phyloP scores from a whole-genome alignment of 2,797 vertebrate genomes.

The Schizopygopsis malacanthus region DNA sequence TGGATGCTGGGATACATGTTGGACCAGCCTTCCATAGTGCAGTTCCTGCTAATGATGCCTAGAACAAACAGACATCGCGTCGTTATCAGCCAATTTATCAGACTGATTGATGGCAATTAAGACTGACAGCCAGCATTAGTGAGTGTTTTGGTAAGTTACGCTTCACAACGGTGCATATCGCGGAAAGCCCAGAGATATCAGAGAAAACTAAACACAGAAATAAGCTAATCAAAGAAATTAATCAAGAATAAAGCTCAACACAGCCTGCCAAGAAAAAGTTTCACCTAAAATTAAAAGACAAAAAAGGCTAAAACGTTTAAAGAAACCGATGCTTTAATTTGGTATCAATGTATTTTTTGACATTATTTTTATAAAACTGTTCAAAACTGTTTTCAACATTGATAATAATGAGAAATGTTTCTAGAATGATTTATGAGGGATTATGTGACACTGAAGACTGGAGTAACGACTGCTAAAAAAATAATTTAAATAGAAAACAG shows the following conservation, averaged over 20 bases:
- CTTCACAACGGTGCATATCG: neutral
- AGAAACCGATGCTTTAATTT: neutral
- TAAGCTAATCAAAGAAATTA: neutral
- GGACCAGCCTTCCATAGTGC: constrained; percentile 74
- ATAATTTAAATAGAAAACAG: too few relatives aligned
- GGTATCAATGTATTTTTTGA: neutral
- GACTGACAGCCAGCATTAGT: constrained; percentile 20
- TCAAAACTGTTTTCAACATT: too few relatives aligned
- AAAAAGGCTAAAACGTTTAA: neutral
- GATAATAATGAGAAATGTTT: too few relatives aligned
- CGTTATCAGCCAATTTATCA: constrained; percentile 31
- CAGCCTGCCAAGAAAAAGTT: neutral
- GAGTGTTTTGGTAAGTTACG: constrained; percentile 24
- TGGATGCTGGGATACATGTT: constrained; percentile 67
- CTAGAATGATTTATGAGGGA: too few relatives aligned
- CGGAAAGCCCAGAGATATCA: neutral
- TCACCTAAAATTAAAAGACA: neutral
- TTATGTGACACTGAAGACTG: too few relatives aligned
- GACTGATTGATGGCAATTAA: constrained; percentile 14
- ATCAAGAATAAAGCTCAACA: neutral
- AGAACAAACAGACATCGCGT: constrained; percentile 35
- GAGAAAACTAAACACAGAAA: neutral
- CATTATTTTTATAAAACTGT: too few relatives aligned
- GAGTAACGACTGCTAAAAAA: too few relatives aligned
- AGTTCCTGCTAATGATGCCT: constrained; percentile 77